Percentiles rank a stretch among this genome's conserved stretches.
Evolutionary conservation across 2,113 vertebrate genomes (phyloP).

Genomic region (rat (Rattus norvegicus)): GRCr8 NC_086027.1:73837501-73838000

Average conservation of each 20-base stretch:
- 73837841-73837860: conserved; percentile 85
- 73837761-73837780: conserved; percentile 73
- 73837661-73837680: conserved; percentile 74
- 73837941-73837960: conserved; percentile 94
- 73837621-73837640: conserved; percentile 60
- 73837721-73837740: conserved; percentile 64
- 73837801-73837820: conserved; percentile 81
- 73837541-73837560: conserved; percentile 52
- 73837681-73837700: conserved; percentile 73
- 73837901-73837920: conserved; percentile 94
- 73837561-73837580: conserved; percentile 50
- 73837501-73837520: conserved; percentile 49
- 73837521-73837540: conserved; percentile 46
- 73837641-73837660: conserved; percentile 63
- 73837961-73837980: conserved; percentile 85
- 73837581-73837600: conserved; percentile 64
- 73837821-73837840: conserved; percentile 83
- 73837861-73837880: conserved; percentile 85
- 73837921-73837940: conserved; percentile 93
- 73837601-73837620: conserved; percentile 13
- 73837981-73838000: conserved; percentile 84
- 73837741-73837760: conserved; percentile 9
- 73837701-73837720: conserved; percentile 74
- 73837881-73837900: conserved; percentile 85
- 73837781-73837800: conserved; percentile 64